These are phyloP conservation scores for Acanthopleura granulata DNA, from an alignment of 2,888 invertebrate species.

Conservation along the genomic window DNA sequence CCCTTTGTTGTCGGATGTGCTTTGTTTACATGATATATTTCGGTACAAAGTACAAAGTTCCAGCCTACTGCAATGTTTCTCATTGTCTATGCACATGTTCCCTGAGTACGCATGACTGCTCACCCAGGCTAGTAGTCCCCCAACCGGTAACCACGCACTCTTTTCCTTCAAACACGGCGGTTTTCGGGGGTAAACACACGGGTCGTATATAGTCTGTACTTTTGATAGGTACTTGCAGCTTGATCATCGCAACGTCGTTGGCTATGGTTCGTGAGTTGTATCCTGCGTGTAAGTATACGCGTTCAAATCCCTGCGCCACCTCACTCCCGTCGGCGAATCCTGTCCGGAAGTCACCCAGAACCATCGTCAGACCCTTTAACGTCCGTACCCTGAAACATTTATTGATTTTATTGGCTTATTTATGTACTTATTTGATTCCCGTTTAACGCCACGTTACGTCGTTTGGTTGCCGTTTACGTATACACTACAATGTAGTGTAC, in stretches of 20 bases:
- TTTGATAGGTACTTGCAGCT: neutral
- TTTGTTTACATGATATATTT: too few relatives aligned
- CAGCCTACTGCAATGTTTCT: too few relatives aligned
- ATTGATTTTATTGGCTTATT: too few relatives aligned
- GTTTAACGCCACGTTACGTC: too few relatives aligned
- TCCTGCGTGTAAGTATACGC: neutral
- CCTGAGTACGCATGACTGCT: neutral
- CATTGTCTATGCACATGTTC: too few relatives aligned
- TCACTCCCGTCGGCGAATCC: neutral
- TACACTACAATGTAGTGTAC: too few relatives aligned
- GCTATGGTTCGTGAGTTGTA: neutral
- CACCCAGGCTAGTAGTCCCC: neutral
- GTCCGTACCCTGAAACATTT: neutral
- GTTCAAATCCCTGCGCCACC: neutral
- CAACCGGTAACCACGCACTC: neutral
- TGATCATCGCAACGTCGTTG: constrained; percentile 1
- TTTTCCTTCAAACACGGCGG: neutral
- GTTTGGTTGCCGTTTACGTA: too few relatives aligned
- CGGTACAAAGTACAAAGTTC: too few relatives aligned
- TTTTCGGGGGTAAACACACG: neutral
- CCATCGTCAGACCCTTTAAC: neutral
- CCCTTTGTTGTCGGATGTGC: too few relatives aligned
- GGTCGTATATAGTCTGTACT: neutral
- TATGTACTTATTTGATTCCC: too few relatives aligned
- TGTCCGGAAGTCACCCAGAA: neutral